Evolutionary conservation across 2,113 vertebrate genomes (phyloP).

Genomic region (Boulengerochromis microlepis): DNA sequence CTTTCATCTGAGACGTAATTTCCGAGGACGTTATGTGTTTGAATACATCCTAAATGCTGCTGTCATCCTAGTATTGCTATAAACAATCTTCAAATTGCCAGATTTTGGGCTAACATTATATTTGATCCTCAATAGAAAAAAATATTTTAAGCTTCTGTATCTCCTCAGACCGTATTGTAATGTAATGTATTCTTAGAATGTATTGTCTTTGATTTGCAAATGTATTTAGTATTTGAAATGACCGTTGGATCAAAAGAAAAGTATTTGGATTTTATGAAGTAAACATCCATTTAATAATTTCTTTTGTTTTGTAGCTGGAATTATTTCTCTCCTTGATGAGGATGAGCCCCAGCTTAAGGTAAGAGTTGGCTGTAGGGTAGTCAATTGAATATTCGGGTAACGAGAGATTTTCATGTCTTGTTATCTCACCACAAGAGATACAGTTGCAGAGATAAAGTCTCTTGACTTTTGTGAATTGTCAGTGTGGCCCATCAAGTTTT

Average conservation of each 20-base stretch:
- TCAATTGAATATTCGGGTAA: not conserved
- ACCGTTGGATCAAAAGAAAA: not conserved
- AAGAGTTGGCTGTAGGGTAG: not conserved
- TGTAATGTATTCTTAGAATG: not conserved
- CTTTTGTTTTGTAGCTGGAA: slow-evolving; percentile 78
- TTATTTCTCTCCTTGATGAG: slow-evolving; percentile 98
- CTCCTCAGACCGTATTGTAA: not conserved
- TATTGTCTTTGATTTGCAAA: not conserved
- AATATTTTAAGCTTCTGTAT: not conserved
- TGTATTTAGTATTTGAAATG: not conserved
- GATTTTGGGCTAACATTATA: not conserved
- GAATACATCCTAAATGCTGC: not conserved
- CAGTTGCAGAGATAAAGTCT: not conserved
- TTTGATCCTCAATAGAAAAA: not conserved
- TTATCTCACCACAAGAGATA: not conserved
- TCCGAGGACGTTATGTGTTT: not conserved
- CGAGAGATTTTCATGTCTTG: rapidly evolving
- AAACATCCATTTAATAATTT: not conserved
- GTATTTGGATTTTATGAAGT: not conserved
- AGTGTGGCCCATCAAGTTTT: not conserved
- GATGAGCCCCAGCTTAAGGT: slow-evolving; percentile 99
- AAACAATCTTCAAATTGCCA: not conserved
- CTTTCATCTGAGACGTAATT: not conserved
- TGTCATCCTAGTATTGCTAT: not conserved
- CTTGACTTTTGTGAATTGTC: not conserved